phyloP scores from a whole-genome alignment of 2,888 invertebrate genomes.

The Tuberolachnus salignus region DNA sequence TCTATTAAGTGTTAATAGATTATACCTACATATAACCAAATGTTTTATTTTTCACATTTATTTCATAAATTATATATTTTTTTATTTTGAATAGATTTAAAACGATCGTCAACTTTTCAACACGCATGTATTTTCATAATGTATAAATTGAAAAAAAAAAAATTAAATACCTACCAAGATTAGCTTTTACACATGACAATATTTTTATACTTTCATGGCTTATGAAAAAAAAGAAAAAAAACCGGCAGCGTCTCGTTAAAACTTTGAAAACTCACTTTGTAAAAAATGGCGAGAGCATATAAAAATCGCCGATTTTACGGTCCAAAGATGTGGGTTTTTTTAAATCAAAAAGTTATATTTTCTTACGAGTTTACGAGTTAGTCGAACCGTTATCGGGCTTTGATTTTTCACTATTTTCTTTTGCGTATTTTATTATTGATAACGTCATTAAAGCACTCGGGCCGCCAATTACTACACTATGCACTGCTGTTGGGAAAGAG shows the following conservation, averaged over 20 bases:
- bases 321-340: constrained; percentile 34
- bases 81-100: not conserved
- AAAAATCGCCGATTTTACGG: constrained; percentile 42
- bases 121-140: not conserved
- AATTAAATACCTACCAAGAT: constrained; percentile 37
- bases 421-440: constrained; percentile 47
- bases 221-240: constrained; percentile 9
- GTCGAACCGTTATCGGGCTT: constrained; percentile 51
- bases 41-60: too few species aligned
- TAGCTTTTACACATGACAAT: constrained; percentile 41
- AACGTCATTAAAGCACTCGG: constrained; percentile 46
- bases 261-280: constrained; percentile 44
- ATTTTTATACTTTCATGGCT: constrained; percentile 5
- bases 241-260: constrained; percentile 45
- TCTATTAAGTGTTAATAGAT: too few species aligned
- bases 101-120: not conserved
- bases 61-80: too few species aligned
- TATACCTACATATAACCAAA: too few species aligned
- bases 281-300: constrained; percentile 45
- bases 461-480: constrained; percentile 41
- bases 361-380: constrained; percentile 36
- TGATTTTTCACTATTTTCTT: constrained; percentile 48
- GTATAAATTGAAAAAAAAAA: constrained; percentile 10
- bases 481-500: constrained; percentile 17
- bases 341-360: constrained; percentile 52